Conservation (phyloP, 1,140 invertebrate genomes). For the Hylaeus anthracinus region DNA sequence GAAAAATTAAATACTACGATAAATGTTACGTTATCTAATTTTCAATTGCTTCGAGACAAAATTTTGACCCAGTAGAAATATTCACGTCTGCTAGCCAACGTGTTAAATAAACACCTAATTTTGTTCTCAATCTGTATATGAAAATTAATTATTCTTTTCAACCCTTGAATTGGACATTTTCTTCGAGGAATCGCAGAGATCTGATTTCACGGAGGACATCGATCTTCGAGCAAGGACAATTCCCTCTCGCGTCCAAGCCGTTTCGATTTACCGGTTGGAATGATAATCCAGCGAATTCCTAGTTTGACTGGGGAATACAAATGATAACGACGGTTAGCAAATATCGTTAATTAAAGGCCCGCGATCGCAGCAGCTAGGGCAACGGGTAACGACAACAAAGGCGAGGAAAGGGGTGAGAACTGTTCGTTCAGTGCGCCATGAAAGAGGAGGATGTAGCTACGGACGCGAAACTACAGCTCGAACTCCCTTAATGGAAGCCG, state of each 20-base stretch:
- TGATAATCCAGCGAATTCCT: background rate
- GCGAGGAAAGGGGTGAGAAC: slow-evolving; percentile 11
- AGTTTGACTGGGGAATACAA: background rate
- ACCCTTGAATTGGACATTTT: too few species aligned
- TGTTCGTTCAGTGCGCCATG: background rate
- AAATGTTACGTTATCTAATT: too few species aligned
- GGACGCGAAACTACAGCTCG: slow-evolving; percentile 12
- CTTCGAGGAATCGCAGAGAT: too few species aligned
- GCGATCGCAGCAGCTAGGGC: background rate
- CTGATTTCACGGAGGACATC: too few species aligned
- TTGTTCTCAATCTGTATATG: too few species aligned
- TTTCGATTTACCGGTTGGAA: slow-evolving; percentile 1
- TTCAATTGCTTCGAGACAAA: too few species aligned
- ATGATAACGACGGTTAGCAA: background rate
- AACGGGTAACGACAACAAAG: slow-evolving; percentile 1
- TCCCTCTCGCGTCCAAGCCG: background rate
- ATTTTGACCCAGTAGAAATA: too few species aligned
- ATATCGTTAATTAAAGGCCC: slow-evolving; percentile 19
- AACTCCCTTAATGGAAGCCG: slow-evolving; percentile 46
- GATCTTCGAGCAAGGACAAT: background rate
- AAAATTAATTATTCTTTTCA: too few species aligned
- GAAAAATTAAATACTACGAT: too few species aligned
- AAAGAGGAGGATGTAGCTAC: slow-evolving; percentile 17
- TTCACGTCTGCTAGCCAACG: too few species aligned
- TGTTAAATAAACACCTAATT: too few species aligned